Evolutionary conservation across 1,140 invertebrate genomes (phyloP).

Genomic region (Anadara kagoshimensis): DNA sequence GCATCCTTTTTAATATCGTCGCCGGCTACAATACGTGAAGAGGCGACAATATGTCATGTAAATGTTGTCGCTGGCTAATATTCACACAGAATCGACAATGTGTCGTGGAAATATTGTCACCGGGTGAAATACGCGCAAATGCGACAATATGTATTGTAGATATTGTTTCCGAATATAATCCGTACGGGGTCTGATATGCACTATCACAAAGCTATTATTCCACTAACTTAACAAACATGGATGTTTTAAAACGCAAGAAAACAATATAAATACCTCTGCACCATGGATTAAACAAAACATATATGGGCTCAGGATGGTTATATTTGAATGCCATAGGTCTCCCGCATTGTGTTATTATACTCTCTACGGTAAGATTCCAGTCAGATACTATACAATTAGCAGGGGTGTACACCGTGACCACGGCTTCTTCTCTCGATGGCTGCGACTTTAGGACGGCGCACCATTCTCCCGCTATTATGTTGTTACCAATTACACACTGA

Average conservation of each 20-base stretch:
- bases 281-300: constrained; percentile 50
- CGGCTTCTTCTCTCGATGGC: constrained; percentile 11
- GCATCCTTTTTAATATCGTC: no score
- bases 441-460: constrained; percentile 22
- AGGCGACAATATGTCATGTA: no score
- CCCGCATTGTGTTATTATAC: constrained; percentile 10
- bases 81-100: no score
- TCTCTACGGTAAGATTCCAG: constrained; percentile 34
- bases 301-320: constrained; percentile 20
- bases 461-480: constrained; percentile 23
- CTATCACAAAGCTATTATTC: no score
- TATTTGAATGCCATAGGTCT: constrained; percentile 24
- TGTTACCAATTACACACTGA: constrained; percentile 20
- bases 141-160: no score
- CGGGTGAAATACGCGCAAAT: no score
- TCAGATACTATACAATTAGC: constrained; percentile 36
- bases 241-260: background rate
- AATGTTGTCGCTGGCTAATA: no score
- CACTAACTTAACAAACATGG: no score
- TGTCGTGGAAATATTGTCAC: no score
- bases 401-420: constrained; percentile 17
- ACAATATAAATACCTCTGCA: constrained; percentile 34
- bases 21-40: no score
- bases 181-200: no score
- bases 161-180: no score